These are phyloP conservation scores for Catocala fraxini DNA, from an alignment of 2,888 invertebrate genomes.

Conservation along the genomic window DNA sequence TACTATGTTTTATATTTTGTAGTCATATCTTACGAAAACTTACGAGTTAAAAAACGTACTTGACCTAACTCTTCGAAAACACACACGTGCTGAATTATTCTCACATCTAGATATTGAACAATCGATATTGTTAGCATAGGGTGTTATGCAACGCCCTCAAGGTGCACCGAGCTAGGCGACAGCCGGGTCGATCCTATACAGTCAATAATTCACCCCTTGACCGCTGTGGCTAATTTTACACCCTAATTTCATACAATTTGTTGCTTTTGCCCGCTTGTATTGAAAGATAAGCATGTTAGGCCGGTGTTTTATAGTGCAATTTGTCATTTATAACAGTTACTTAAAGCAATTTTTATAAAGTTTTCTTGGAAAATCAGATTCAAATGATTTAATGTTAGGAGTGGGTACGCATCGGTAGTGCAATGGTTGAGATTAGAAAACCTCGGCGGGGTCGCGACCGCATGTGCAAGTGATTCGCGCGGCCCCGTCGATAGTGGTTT, in stretches of 20 bases:
- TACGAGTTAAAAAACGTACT: neutral
- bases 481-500: too few species aligned
- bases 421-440: too few species aligned
- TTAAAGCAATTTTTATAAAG: too few species aligned
- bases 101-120: slow-evolving; percentile 39
- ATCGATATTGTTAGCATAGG: slow-evolving; percentile 42
- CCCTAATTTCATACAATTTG: slow-evolving; percentile 19
- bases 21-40: too few species aligned
- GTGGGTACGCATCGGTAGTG: too few species aligned
- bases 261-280: neutral
- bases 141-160: slow-evolving; percentile 26
- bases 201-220: slow-evolving; percentile 71
- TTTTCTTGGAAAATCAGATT: too few species aligned
- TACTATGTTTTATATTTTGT: too few species aligned
- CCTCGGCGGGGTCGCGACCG: too few species aligned
- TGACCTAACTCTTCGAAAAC: neutral
- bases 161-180: slow-evolving; percentile 22
- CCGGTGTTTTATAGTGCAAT: too few species aligned
- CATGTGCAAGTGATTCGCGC: too few species aligned
- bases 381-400: too few species aligned
- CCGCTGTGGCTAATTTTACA: slow-evolving; percentile 53
- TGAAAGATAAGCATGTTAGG: neutral
- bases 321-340: too few species aligned
- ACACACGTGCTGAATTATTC: slow-evolving; percentile 33
- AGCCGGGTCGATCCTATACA: slow-evolving; percentile 61